phyloP scores from a whole-genome alignment of 2,113 vertebrate species.

The Prietella phreatophila region DNA sequence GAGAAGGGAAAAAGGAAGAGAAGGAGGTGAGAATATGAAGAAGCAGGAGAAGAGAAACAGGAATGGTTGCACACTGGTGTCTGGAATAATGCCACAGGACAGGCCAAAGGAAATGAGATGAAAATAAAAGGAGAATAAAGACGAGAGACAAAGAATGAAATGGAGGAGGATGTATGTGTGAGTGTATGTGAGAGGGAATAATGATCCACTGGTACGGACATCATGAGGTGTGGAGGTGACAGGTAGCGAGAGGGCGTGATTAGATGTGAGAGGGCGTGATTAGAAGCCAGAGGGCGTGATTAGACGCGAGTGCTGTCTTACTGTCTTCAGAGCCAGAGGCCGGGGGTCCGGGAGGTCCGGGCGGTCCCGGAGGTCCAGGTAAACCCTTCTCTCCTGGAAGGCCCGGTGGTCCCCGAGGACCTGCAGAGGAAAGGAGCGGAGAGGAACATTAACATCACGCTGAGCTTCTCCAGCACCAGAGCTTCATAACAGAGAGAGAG shows the following conservation, averaged over 20 bases:
- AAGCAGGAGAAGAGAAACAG: no score
- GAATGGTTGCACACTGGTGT: no score
- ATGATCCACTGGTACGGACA: not conserved
- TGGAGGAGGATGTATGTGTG: not conserved
- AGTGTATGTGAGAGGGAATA: not conserved
- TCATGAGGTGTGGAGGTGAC: not conserved
- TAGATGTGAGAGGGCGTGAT: not conserved
- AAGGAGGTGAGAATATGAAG: no score
- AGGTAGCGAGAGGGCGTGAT: not conserved
- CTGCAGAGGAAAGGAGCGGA: conserved; percentile 65
- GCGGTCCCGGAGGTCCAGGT: conserved; percentile 76
- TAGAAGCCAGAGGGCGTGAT: not conserved
- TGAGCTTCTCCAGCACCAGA: not conserved
- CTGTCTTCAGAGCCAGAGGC: conserved; percentile 67
- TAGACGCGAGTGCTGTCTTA: conserved; percentile 52
- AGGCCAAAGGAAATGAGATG: no score
- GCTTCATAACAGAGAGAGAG: not conserved
- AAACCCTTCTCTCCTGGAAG: conserved; percentile 81
- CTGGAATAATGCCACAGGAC: no score
- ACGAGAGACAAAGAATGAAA: not conserved
- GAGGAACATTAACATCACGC: not conserved
- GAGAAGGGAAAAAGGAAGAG: no score
- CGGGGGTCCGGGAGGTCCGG: conserved; percentile 57
- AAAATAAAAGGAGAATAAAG: no score
- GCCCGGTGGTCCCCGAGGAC: conserved; percentile 79